Evolutionary conservation across 2,888 invertebrate genomes (phyloP).

Genomic region (Lymantria dispar): DNA sequence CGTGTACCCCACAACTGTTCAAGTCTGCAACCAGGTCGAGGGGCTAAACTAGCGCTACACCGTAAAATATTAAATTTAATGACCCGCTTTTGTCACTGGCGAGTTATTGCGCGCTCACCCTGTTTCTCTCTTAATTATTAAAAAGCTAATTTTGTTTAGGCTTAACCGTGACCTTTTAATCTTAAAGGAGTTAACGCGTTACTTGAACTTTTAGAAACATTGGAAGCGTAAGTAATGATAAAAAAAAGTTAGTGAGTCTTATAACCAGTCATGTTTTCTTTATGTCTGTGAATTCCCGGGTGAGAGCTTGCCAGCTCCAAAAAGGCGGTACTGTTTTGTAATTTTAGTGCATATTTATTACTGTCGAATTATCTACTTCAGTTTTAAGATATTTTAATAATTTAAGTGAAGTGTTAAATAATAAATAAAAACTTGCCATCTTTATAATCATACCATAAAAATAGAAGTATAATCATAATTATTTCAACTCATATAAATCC

Average conservation of each 20-base stretch:
- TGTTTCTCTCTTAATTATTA: conserved; percentile 50
- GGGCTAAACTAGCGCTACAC: conserved; percentile 44
- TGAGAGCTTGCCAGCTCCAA: no score
- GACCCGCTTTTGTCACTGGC: conserved; percentile 55
- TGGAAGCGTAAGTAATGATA: background rate
- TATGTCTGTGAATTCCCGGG: no score
- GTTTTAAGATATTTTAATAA: no score
- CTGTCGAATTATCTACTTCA: no score
- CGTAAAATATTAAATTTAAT: conserved; percentile 68
- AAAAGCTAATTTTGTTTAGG: conserved; percentile 45
- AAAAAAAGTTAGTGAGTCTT: background rate
- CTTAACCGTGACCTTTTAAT: conserved; percentile 22
- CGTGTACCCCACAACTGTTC: conserved; percentile 3
- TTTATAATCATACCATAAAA: no score
- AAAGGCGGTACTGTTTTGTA: no score
- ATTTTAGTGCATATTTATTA: no score
- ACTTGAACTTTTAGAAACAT: conserved; percentile 6
- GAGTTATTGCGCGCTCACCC: conserved; percentile 36
- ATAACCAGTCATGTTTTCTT: no score
- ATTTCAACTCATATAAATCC: no score
- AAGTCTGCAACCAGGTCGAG: conserved; percentile 46
- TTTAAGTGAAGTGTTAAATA: no score
- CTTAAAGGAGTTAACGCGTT: conserved; percentile 12
- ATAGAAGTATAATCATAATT: no score
- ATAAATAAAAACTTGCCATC: no score